phyloP scores from a whole-genome alignment of 2,888 invertebrate species.

The Brachyopa scutellaris region DNA sequence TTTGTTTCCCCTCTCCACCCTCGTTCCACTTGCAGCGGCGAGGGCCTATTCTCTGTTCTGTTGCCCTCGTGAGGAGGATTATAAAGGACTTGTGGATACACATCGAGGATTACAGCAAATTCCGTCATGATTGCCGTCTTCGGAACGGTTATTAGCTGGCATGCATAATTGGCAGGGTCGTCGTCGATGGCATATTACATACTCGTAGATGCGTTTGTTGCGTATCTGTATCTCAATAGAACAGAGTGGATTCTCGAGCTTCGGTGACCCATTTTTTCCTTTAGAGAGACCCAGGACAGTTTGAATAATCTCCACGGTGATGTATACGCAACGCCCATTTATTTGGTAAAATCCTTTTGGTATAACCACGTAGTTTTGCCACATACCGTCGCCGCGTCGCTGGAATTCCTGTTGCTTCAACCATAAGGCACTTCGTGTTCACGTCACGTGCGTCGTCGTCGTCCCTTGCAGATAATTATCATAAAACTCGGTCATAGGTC shows the following conservation, averaged over 20 bases:
- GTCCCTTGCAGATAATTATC: constrained; percentile 71
- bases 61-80: constrained; percentile 27
- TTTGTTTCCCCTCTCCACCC: constrained; percentile 17
- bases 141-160: constrained; percentile 68
- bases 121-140: constrained; percentile 70
- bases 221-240: constrained; percentile 37
- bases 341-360: constrained; percentile 14
- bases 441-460: constrained; percentile 23
- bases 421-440: constrained; percentile 54
- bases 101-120: constrained; percentile 62
- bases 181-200: background rate
- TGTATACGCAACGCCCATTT: constrained; percentile 53
- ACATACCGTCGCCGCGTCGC: constrained; percentile 47
- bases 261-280: constrained; percentile 59
- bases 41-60: constrained; percentile 39
- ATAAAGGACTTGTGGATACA: constrained; percentile 41
- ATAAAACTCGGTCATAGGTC: constrained; percentile 72
- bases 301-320: constrained; percentile 65
- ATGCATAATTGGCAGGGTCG: constrained; percentile 63
- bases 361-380: constrained; percentile 65
- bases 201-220: background rate
- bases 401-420: constrained; percentile 35
- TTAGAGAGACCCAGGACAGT: constrained; percentile 12
- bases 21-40: constrained; percentile 22
- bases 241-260: background rate